A percentile compares a stretch with the other conserved stretches of the same genome.
Conservation (phyloP, 2,888 invertebrate genomes). For the Cryptosula pallasiana region DNA sequence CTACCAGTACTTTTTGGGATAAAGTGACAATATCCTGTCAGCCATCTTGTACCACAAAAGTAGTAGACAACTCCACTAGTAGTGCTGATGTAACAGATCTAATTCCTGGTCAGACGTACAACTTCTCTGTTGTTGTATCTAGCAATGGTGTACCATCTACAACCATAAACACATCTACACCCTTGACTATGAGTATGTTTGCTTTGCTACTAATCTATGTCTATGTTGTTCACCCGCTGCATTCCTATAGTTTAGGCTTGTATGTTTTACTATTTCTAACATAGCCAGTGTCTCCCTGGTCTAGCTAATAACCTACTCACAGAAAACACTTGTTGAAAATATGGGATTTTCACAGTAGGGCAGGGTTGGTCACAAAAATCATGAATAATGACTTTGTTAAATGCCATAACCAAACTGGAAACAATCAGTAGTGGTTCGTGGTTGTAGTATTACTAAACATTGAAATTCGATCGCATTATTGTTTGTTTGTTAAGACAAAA, state of each 20-base stretch:
- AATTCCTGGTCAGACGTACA: neutral
- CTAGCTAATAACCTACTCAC: too few relatives aligned
- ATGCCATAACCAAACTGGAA: too few relatives aligned
- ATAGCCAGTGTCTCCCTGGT: too few relatives aligned
- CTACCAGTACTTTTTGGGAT: neutral
- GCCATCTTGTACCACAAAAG: neutral
- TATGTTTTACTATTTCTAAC: too few relatives aligned
- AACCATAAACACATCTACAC: neutral
- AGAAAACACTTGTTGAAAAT: too few relatives aligned
- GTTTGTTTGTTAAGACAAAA: too few relatives aligned
- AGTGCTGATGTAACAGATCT: neutral
- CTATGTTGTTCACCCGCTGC: neutral
- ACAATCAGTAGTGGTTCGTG: too few relatives aligned
- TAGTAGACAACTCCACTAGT: neutral
- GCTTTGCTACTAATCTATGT: neutral
- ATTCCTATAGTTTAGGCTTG: neutral
- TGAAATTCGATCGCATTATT: too few relatives aligned
- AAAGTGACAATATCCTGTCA: neutral
- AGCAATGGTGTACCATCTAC: neutral
- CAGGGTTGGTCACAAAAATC: too few relatives aligned
- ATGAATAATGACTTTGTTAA: too few relatives aligned
- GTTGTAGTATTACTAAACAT: too few relatives aligned
- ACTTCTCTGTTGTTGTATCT: neutral
- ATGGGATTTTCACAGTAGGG: too few relatives aligned
- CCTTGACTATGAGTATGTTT: neutral